phyloP scores from a whole-genome alignment of 2,888 invertebrate species.

The Trimorus sp. region DNA sequence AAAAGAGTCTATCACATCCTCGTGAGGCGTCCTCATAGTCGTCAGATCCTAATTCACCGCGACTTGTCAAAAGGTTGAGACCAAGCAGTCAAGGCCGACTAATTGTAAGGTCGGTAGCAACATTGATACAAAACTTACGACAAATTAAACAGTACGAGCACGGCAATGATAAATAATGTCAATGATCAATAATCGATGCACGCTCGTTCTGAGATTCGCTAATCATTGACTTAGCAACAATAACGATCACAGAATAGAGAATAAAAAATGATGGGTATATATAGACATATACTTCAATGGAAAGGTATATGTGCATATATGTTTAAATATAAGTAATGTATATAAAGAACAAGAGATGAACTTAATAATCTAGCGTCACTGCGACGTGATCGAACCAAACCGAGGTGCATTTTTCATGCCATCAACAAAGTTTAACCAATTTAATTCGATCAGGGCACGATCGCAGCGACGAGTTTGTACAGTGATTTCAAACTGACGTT shows the following conservation, averaged over 20 bases:
- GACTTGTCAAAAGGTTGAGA: slow-evolving; percentile 16
- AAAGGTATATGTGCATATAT: not conserved
- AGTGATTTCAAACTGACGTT: slow-evolving; percentile 80
- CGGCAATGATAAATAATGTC: slow-evolving; percentile 73
- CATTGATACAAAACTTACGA: slow-evolving; percentile 75
- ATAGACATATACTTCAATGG: too few species aligned
- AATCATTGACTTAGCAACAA: slow-evolving; percentile 66
- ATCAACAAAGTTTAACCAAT: slow-evolving; percentile 36
- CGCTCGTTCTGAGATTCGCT: slow-evolving; percentile 65
- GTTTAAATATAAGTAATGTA: slow-evolving; percentile 2
- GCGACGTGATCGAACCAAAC: slow-evolving; percentile 51
- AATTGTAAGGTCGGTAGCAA: slow-evolving; percentile 75
- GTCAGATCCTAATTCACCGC: slow-evolving; percentile 48
- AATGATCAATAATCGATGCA: slow-evolving; percentile 71
- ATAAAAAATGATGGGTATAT: not conserved
- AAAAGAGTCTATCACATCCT: slow-evolving; percentile 50
- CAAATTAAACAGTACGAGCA: slow-evolving; percentile 79
- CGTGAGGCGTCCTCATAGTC: slow-evolving; percentile 47
- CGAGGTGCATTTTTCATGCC: slow-evolving; percentile 35
- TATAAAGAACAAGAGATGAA: slow-evolving; percentile 45
- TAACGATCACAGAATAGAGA: slow-evolving; percentile 59
- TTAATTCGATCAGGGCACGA: slow-evolving; percentile 62
- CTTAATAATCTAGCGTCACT: slow-evolving; percentile 61
- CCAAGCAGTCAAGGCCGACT: slow-evolving; percentile 60
- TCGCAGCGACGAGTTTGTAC: slow-evolving; percentile 76